Evolutionary conservation across 2,113 vertebrate species (phyloP).

Genomic region (Aspiorhynchus laticeps): DNA sequence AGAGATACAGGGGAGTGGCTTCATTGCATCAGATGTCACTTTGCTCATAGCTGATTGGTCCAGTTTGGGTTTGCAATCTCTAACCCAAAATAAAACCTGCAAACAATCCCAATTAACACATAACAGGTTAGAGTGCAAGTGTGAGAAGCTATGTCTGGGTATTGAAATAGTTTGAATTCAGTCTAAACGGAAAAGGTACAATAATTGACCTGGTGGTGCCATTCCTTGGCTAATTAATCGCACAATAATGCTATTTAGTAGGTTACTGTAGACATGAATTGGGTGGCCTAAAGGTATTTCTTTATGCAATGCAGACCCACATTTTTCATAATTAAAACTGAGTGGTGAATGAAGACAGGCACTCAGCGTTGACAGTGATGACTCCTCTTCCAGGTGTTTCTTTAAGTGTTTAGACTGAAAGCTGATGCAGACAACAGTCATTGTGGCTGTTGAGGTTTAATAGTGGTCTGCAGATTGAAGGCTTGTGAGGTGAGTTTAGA

Average conservation of each 20-base stretch:
- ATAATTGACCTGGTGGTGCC: not conserved
- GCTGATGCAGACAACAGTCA: not conserved
- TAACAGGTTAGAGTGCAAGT: not conserved
- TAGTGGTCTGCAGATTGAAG: not conserved
- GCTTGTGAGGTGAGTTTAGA: not conserved
- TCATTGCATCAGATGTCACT: too few relatives aligned
- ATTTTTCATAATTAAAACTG: not conserved
- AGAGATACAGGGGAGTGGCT: too few relatives aligned
- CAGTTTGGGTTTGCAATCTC: too few relatives aligned
- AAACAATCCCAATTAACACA: constrained; percentile 33
- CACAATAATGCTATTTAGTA: not conserved
- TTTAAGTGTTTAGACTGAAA: not conserved
- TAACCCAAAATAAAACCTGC: not conserved
- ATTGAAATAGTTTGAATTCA: not conserved
- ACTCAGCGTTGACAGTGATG: not conserved
- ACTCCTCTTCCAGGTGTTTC: not conserved
- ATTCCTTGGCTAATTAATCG: not conserved
- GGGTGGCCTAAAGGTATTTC: not conserved
- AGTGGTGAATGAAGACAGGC: not conserved
- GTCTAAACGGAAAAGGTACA: not conserved
- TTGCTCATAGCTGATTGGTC: too few relatives aligned
- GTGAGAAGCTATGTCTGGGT: not conserved
- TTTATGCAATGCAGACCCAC: not conserved
- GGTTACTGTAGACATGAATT: not conserved
- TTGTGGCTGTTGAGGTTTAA: not conserved